These are phyloP conservation scores for Delphinus delphis DNA, from an alignment of 2,113 vertebrate genomes.

Conservation along the genomic window DNA sequence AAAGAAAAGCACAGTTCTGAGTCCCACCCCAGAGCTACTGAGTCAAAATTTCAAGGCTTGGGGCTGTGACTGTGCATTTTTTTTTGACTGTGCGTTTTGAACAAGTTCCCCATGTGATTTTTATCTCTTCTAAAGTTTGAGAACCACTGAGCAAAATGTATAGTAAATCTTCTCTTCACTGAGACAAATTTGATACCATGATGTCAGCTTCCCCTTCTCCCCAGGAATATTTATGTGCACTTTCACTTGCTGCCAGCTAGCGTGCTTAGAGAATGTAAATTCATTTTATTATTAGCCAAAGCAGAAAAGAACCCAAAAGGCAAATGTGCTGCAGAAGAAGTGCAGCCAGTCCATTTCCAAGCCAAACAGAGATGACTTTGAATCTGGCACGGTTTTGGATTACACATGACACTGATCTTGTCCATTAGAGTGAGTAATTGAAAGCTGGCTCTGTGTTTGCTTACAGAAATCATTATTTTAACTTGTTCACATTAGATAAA, in stretches of 20 bases:
- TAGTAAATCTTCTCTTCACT: neutral
- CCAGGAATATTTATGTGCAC: slow-evolving; percentile 23
- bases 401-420: slow-evolving; percentile 53
- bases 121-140: slow-evolving; percentile 31
- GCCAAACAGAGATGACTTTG: slow-evolving; percentile 32
- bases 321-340: slow-evolving; percentile 32
- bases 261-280: slow-evolving; percentile 41
- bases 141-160: neutral
- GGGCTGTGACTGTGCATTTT: neutral
- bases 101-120: neutral
- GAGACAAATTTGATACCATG: neutral
- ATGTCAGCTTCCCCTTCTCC: neutral
- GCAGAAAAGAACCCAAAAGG: slow-evolving; percentile 38
- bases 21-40: neutral
- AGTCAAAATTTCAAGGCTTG: neutral
- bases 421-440: slow-evolving; percentile 71
- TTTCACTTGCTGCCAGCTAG: slow-evolving; percentile 4
- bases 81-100: neutral
- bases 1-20: neutral
- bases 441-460: slow-evolving; percentile 50
- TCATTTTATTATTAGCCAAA: slow-evolving; percentile 37
- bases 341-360: slow-evolving; percentile 30
- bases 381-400: slow-evolving; percentile 26
- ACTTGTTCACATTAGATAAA: slow-evolving; percentile 68
- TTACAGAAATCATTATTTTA: slow-evolving; percentile 69